Conservation (phyloP, 2,797 vertebrate genomes). For the Lacerta bilineata region DNA sequence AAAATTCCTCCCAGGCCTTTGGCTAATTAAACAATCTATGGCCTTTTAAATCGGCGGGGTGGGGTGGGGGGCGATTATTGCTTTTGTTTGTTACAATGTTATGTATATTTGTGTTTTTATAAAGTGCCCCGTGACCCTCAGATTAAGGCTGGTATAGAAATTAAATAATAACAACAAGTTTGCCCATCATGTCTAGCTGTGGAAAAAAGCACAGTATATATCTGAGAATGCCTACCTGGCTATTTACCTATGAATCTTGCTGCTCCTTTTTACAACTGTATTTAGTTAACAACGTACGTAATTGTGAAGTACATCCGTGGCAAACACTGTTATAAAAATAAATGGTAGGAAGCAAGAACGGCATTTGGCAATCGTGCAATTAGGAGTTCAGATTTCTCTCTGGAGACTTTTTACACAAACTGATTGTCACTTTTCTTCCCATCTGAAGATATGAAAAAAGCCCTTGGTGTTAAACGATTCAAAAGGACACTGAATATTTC, state of each 20-base stretch:
- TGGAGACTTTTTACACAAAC: constrained; percentile 15
- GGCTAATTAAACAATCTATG: too few relatives aligned
- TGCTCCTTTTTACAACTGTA: neutral
- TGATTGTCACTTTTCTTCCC: constrained; percentile 8
- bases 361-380: constrained; percentile 26
- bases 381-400: constrained; percentile 20
- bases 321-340: neutral
- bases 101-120: too few relatives aligned
- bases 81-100: too few relatives aligned
- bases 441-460: constrained; percentile 31
- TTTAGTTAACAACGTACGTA: neutral
- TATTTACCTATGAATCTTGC: neutral
- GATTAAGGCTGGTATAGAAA: too few relatives aligned
- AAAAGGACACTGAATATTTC: constrained; percentile 34
- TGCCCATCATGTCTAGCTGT: too few relatives aligned
- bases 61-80: too few relatives aligned
- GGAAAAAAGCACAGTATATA: too few relatives aligned
- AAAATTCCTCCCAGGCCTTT: too few relatives aligned
- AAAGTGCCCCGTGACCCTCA: too few relatives aligned
- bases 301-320: neutral
- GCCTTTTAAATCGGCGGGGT: too few relatives aligned
- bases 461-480: constrained; percentile 1
- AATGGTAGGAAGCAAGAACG: neutral
- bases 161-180: neutral
- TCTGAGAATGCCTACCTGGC: neutral